A percentile compares a stretch with the other conserved stretches of the same genome.
These are phyloP conservation scores for Heliopora coerulea DNA, from an alignment of 92 coral and sea anemone genomes.

Conservation along the genomic window DNA sequence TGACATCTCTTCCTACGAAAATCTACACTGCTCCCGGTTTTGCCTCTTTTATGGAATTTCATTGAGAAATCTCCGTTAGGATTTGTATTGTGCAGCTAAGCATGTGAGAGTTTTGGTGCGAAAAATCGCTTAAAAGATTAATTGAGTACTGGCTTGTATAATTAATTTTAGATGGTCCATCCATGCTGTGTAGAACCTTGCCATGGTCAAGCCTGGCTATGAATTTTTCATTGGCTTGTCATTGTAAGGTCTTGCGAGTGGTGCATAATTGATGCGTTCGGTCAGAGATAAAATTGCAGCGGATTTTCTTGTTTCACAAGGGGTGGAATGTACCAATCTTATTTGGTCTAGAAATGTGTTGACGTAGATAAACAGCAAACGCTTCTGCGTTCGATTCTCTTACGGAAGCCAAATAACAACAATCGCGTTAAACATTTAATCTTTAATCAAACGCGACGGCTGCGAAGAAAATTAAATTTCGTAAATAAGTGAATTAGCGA, in stretches of 20 bases:
- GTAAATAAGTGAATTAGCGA: slow-evolving; percentile 22
- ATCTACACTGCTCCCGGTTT: not conserved
- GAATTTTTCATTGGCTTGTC: slow-evolving; percentile 42
- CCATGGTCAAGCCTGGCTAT: slow-evolving; percentile 42
- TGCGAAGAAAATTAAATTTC: not conserved
- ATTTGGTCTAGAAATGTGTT: slow-evolving; percentile 20
- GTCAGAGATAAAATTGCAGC: slow-evolving; percentile 41
- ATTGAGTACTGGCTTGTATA: slow-evolving; percentile 40
- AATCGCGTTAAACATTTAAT: slow-evolving; percentile 21
- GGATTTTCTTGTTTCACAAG: slow-evolving; percentile 10
- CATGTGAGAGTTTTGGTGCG: not conserved
- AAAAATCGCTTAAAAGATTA: slow-evolving; percentile 29
- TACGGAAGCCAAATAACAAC: slow-evolving; percentile 30
- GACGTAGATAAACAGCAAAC: slow-evolving; percentile 37
- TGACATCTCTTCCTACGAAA: not conserved
- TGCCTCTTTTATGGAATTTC: not conserved
- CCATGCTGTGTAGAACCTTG: slow-evolving; percentile 45
- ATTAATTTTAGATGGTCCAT: slow-evolving; percentile 37
- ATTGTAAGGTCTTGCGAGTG: slow-evolving; percentile 46
- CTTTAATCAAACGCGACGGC: slow-evolving; percentile 40
- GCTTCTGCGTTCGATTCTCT: not conserved
- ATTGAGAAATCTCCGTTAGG: too few species aligned
- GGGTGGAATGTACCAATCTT: slow-evolving; percentile 4
- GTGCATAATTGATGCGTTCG: slow-evolving; percentile 44
- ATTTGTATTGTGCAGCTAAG: not conserved